Evolutionary conservation across 1,140 invertebrate genomes (phyloP).

Genomic region (Sesamia nonagrioides): DNA sequence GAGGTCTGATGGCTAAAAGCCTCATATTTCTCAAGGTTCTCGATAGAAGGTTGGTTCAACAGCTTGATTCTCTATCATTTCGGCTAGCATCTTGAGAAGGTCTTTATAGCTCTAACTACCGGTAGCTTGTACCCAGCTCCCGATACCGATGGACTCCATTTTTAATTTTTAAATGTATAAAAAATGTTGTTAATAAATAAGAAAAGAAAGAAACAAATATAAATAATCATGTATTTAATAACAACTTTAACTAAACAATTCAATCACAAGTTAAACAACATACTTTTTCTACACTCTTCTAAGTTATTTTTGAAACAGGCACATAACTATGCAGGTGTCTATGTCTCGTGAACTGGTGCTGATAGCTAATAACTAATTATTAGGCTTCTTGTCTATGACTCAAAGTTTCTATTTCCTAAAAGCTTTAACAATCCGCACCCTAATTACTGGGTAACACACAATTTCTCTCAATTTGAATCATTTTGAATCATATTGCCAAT

Average conservation of each 20-base stretch:
- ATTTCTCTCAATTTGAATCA: too few species aligned
- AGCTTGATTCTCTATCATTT: too few species aligned
- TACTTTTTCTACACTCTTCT: slow-evolving; percentile 23
- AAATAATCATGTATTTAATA: slow-evolving; percentile 43
- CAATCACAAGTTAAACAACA: slow-evolving; percentile 44
- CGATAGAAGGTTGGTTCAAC: too few species aligned
- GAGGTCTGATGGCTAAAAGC: too few species aligned
- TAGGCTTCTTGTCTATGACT: not conserved
- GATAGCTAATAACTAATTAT: not conserved
- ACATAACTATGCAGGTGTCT: not conserved
- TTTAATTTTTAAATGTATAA: too few species aligned
- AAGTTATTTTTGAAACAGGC: slow-evolving; percentile 17
- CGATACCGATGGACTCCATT: too few species aligned
- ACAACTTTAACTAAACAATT: slow-evolving; percentile 39
- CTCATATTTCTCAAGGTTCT: too few species aligned
- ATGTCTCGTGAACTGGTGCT: slow-evolving; percentile 20
- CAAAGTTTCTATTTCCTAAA: not conserved
- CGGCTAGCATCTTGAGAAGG: too few species aligned
- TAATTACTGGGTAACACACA: too few species aligned
- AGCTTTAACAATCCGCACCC: not conserved
- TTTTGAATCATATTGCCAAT: too few species aligned
- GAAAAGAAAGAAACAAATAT: slow-evolving; percentile 25
- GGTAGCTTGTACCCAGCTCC: too few species aligned
- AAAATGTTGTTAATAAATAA: not conserved
- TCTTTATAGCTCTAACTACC: too few species aligned